Percentiles rank a stretch among this genome's conserved stretches.
These are phyloP conservation scores for Stigmatopora nigra DNA, from an alignment of 2,113 vertebrate species.

Conservation along the genomic window DNA sequence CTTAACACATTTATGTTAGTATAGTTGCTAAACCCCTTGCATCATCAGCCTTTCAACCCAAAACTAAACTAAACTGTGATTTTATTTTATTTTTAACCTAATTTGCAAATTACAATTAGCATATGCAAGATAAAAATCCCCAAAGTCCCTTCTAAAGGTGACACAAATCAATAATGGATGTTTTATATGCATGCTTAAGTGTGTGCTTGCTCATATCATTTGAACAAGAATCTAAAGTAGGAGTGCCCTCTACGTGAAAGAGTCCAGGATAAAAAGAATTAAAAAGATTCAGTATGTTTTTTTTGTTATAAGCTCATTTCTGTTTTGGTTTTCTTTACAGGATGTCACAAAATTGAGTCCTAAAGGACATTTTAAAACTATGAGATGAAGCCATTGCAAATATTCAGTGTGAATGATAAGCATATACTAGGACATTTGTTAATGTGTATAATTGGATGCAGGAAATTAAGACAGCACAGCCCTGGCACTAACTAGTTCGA, in stretches of 20 bases:
- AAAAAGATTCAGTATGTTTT: neutral
- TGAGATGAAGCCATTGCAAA: neutral
- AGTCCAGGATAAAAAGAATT: conserved; percentile 1
- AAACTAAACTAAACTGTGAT: conserved; percentile 20
- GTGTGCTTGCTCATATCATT: conserved; percentile 45
- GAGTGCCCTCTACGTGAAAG: neutral
- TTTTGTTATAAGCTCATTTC: neutral
- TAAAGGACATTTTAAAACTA: neutral
- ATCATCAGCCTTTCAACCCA: conserved; percentile 39
- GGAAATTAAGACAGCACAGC: neutral
- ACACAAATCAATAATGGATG: conserved; percentile 60
- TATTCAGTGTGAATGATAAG: neutral
- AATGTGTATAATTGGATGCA: neutral
- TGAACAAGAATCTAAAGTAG: conserved; percentile 39
- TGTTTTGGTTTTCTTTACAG: neutral
- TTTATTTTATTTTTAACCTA: neutral
- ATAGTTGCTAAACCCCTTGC: conserved; percentile 12
- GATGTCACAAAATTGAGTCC: conserved; percentile 6
- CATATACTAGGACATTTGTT: neutral
- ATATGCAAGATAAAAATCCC: conserved; percentile 33
- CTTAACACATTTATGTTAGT: neutral
- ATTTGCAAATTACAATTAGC: conserved; percentile 7
- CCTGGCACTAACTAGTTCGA: neutral
- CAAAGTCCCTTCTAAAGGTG: conserved; percentile 56
- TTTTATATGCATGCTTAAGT: conserved; percentile 52